Evolutionary conservation across 2,888 invertebrate genomes (phyloP), one percentile per base, ranked within the genome.

Genomic region (Embidobia sp.): DNA sequence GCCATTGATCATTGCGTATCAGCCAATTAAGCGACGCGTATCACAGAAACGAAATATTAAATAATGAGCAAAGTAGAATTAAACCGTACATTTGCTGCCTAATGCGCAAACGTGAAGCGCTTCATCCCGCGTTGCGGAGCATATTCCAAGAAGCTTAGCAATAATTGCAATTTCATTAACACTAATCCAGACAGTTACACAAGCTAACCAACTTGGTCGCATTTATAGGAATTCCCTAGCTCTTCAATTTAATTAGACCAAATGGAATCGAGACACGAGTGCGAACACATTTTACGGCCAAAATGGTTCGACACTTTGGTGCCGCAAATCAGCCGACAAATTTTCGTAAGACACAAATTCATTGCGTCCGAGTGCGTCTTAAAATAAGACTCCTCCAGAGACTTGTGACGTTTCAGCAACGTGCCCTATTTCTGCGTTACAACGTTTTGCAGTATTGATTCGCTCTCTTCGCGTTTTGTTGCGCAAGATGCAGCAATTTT

Each of bases 101-200:
- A 61, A 61, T 46, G 19, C 19, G 18, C 4, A 40, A 46, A 37
- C 49, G 31, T 40, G 40, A 63, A 51, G 22, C 27, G 29, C 11
- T 40, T 48, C 51, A 46, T 66, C 10, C 15, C 6, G 22, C 44
- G 44, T 35, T 46, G 46, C 53, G 19, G 33, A 44, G 46, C 42
- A 53, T 53, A 53, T 18, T 46, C 40, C 18, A 46, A 66, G 33
- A 13, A 51, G 44, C 53, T 66, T 51, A 53, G 7, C 22, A 44
- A 40, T 66, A 66, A 66, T 66, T 53, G 33, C 33, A 66, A 53
- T 66, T 66, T 66, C 53, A 66, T 66, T 66, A 53, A 44, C 51
- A 10, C 22, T 51, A 51, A 64, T 64, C 29, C 51, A 22, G 51
- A 51, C 15, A 51, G 49, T 63, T 49, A 29, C 29, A 63, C 63